These are phyloP conservation scores for Enteromius thamalakanensis DNA, from an alignment of 2,797 vertebrate genomes.

Conservation along the genomic window DNA sequence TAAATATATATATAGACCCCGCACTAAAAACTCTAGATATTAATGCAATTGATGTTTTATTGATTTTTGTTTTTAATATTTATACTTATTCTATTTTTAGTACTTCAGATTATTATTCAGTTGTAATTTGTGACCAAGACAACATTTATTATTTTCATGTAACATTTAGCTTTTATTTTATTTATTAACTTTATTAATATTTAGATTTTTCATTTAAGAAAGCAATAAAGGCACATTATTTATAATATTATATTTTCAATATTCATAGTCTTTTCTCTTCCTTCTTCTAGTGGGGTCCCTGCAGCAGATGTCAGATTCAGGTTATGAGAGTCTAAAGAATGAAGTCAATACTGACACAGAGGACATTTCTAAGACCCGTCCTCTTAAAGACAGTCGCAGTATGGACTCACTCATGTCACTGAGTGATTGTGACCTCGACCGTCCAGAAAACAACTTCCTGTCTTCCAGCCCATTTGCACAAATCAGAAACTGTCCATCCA, in stretches of 20 bases:
- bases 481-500: not conserved
- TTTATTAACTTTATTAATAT: too few species aligned
- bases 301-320: conserved; percentile 92
- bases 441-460: conserved; percentile 71
- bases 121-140: too few species aligned
- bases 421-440: conserved; percentile 86
- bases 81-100: not conserved
- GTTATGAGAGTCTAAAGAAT: conserved; percentile 92
- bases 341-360: conserved; percentile 82
- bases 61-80: not conserved
- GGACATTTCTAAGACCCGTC: conserved; percentile 67
- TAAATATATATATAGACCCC: too few species aligned
- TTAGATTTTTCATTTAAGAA: too few species aligned
- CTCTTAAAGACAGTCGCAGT: conserved; percentile 81
- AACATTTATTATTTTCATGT: not conserved
- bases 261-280: not conserved
- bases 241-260: too few species aligned
- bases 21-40: too few species aligned
- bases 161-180: not conserved
- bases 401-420: conserved; percentile 91
- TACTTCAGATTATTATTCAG: not conserved
- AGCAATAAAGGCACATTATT: too few species aligned
- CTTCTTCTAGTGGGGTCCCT: conserved; percentile 81
- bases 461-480: conserved; percentile 4
- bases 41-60: not conserved